These are phyloP conservation scores for Tichodroma muraria DNA, from an alignment of 2,113 vertebrate genomes.

Conservation along the genomic window DNA sequence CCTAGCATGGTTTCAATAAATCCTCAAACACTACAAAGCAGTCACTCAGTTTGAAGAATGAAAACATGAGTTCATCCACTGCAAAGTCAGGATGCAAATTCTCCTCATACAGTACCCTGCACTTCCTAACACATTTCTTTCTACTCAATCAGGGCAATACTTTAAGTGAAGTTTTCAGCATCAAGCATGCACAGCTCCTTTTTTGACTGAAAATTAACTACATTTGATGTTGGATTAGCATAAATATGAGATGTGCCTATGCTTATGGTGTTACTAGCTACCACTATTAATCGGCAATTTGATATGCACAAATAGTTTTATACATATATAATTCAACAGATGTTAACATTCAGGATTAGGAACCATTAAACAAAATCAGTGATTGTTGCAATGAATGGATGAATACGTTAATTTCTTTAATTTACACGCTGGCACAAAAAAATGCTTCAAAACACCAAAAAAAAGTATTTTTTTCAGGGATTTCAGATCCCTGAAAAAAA, in stretches of 20 bases:
- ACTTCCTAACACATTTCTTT: background rate
- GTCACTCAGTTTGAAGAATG: constrained; percentile 60
- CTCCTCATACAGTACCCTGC: background rate
- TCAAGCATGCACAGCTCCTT: background rate
- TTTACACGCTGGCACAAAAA: background rate
- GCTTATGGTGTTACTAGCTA: background rate
- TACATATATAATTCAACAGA: background rate
- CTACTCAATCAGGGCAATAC: background rate
- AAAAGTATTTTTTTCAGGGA: no score
- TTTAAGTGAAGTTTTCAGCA: background rate
- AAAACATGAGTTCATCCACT: constrained; percentile 61
- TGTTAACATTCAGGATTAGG: background rate
- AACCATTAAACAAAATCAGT: background rate
- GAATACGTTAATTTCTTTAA: background rate
- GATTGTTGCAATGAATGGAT: background rate
- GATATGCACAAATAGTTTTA: background rate
- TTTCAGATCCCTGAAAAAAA: no score
- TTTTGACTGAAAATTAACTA: background rate
- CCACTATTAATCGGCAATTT: background rate
- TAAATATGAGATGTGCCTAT: background rate
- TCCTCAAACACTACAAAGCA: constrained; percentile 59
- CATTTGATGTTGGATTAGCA: background rate
- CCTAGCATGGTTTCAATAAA: constrained; percentile 67
- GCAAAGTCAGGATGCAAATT: constrained; percentile 43
- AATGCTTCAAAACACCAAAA: background rate